These are phyloP conservation scores for Danionella dracula DNA, from an alignment of 2,797 vertebrate genomes.

Conservation along the genomic window DNA sequence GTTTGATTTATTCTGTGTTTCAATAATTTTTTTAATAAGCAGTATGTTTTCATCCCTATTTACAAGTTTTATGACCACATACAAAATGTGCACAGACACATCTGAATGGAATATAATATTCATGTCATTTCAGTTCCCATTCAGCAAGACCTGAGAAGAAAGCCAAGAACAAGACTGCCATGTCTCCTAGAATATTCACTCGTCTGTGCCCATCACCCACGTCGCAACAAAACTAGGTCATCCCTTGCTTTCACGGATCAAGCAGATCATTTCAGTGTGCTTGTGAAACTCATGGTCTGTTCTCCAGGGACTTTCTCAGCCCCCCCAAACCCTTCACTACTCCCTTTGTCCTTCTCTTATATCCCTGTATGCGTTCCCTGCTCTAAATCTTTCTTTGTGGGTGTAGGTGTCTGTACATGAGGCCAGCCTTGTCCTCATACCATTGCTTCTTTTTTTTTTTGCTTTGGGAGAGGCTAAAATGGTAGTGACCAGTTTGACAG, in stretches of 20 bases:
- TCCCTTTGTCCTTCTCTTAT: constrained; percentile 20
- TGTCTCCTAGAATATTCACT: constrained; percentile 62
- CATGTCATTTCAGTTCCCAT: too few relatives aligned
- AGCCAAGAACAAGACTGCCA: constrained; percentile 60
- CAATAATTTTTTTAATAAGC: too few relatives aligned
- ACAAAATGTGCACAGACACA: too few relatives aligned
- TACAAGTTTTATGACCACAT: too few relatives aligned
- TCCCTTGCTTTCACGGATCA: constrained; percentile 52
- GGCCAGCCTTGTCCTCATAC: background rate
- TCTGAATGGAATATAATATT: too few relatives aligned
- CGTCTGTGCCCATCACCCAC: constrained; percentile 64
- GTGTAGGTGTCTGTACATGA: background rate
- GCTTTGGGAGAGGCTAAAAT: background rate
- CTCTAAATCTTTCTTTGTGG: background rate
- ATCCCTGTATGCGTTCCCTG: background rate
- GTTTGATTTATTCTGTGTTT: too few relatives aligned
- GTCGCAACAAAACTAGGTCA: constrained; percentile 68
- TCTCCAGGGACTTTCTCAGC: constrained; percentile 13
- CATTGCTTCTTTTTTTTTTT: background rate
- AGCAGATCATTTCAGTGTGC: constrained; percentile 42
- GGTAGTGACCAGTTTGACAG: background rate
- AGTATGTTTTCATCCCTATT: too few relatives aligned
- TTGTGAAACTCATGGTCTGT: constrained; percentile 6
- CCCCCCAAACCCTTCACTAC: constrained; percentile 7
- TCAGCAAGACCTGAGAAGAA: constrained; percentile 51